Percentiles rank a stretch among this genome's conserved stretches.
Evolutionary conservation across 92 coral and sea anemone species (phyloP).

Genomic region (Muricea muricata): DNA sequence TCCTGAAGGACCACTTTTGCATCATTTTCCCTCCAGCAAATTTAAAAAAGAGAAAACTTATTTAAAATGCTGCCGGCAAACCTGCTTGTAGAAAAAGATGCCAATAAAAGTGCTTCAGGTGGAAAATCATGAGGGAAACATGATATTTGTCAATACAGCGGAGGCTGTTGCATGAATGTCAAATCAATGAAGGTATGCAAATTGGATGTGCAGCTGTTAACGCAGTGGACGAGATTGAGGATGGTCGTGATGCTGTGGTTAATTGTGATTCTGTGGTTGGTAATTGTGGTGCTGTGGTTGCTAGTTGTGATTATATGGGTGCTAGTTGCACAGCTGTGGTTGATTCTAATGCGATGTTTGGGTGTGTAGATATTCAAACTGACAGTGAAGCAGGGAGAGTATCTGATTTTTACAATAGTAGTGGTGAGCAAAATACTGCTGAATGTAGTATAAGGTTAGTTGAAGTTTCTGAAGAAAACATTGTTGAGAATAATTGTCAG

Average conservation of each 20-base stretch:
- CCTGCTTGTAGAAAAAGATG: constrained; percentile 31
- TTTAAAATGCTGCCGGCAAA: constrained; percentile 43
- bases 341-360: neutral
- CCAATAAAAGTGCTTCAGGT: constrained; percentile 38
- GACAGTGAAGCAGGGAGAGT: too few relatives aligned
- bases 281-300: neutral
- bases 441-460: too few relatives aligned
- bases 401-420: too few relatives aligned
- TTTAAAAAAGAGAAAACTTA: constrained; percentile 58
- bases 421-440: too few relatives aligned
- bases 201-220: neutral
- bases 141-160: neutral
- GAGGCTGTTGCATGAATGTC: too few relatives aligned
- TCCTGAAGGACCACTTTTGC: constrained; percentile 61
- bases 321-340: neutral
- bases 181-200: neutral
- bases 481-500: too few relatives aligned
- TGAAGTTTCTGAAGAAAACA: too few relatives aligned
- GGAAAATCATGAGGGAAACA: constrained; percentile 46
- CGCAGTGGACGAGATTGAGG: neutral
- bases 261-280: neutral
- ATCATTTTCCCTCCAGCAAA: constrained; percentile 64
- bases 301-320: neutral
- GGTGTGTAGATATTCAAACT: too few relatives aligned
- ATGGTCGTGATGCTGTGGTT: neutral